A percentile compares a stretch with the other conserved stretches of the same genome.
Conservation (phyloP, 1,140 invertebrate genomes). For the Aphis craccivora region DNA sequence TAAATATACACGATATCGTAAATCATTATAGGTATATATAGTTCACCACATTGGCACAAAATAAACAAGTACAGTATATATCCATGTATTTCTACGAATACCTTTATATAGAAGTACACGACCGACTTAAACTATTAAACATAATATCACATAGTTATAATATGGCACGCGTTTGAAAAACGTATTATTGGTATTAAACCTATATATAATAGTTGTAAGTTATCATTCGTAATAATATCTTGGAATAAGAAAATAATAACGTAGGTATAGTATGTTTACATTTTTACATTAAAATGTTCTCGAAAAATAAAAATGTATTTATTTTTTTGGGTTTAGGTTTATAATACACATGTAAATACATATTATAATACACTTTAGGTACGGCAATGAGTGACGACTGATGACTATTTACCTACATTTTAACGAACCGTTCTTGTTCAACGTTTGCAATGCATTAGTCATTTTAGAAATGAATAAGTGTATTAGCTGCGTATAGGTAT, state of each 20-base stretch:
- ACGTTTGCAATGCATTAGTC: not conserved
- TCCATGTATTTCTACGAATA: not conserved
- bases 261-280: not conserved
- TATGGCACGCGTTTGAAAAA: not conserved
- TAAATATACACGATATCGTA: not conserved
- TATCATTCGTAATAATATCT: not conserved
- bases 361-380: not conserved
- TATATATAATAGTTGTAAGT: not conserved
- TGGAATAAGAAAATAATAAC: not conserved
- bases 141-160: not conserved
- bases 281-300: not conserved
- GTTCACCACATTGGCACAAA: not conserved
- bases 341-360: not conserved
- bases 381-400: not conserved
- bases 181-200: not conserved
- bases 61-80: slow-evolving; percentile 18
- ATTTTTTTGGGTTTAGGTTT: not conserved
- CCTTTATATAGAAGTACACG: not conserved
- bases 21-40: not conserved
- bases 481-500: not conserved
- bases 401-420: not conserved
- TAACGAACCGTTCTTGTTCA: slow-evolving; percentile 40
- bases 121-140: slow-evolving; percentile 7
- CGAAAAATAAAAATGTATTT: not conserved
- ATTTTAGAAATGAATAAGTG: not conserved